These are phyloP conservation scores for Diorhabda sublineata DNA, from an alignment of 1,140 invertebrate genomes.

Conservation along the genomic window DNA sequence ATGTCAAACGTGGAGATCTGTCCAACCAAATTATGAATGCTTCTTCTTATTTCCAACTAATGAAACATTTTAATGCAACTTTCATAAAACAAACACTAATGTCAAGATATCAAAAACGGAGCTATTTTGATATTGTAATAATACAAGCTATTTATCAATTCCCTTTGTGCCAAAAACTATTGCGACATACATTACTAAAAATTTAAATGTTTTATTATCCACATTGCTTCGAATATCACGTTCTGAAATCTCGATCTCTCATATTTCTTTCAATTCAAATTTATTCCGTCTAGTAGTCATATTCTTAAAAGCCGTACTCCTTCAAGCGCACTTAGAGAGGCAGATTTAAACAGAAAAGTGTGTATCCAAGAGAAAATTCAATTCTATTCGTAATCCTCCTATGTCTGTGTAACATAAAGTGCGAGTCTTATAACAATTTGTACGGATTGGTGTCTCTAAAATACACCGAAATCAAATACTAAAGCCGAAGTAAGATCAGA, in stretches of 20 bases:
- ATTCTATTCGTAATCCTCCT: background rate
- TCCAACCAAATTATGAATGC: too few relatives aligned
- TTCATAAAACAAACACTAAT: too few relatives aligned
- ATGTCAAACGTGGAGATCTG: too few relatives aligned
- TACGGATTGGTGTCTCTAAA: background rate
- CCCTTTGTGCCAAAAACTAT: too few relatives aligned
- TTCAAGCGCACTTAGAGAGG: background rate
- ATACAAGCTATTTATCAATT: too few relatives aligned
- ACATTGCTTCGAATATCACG: too few relatives aligned
- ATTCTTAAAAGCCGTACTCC: background rate
- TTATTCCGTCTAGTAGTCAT: background rate
- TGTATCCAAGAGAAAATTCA: background rate
- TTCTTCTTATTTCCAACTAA: too few relatives aligned
- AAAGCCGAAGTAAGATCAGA: background rate
- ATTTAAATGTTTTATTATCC: too few relatives aligned
- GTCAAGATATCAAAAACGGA: too few relatives aligned
- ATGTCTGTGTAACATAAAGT: constrained; percentile 1
- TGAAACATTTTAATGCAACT: too few relatives aligned
- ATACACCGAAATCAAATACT: background rate
- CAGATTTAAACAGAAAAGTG: background rate
- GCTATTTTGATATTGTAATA: too few relatives aligned
- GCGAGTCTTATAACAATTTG: background rate
- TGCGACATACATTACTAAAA: too few relatives aligned
- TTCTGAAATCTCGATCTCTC: background rate
- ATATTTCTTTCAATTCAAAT: background rate